Evolutionary conservation across 1,140 invertebrate species (phyloP).

Genomic region (Ephestia elutella): DNA sequence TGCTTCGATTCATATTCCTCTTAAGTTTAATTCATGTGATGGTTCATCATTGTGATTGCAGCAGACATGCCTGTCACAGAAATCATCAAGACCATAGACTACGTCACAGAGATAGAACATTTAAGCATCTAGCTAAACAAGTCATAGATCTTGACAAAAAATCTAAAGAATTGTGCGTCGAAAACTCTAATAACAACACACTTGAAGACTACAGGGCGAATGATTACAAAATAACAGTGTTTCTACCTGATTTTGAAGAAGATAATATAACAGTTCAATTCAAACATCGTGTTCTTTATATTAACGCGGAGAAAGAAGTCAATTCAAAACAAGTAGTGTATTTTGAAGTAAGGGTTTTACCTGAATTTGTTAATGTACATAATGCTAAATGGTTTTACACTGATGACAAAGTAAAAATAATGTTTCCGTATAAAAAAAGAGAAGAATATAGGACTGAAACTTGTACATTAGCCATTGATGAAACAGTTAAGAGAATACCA

Average conservation of each 20-base stretch:
- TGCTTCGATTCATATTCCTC: background rate
- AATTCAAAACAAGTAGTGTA: background rate
- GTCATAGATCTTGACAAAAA: background rate
- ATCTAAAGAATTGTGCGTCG: background rate
- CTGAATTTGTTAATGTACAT: constrained; percentile 12
- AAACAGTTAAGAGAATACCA: background rate
- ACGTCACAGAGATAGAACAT: background rate
- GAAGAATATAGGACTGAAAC: constrained; percentile 7
- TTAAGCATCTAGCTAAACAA: background rate
- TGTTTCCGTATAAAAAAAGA: constrained; percentile 15
- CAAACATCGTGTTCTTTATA: constrained; percentile 14
- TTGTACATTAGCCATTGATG: constrained; percentile 5
- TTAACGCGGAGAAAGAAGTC: constrained; percentile 9
- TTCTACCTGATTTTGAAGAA: constrained; percentile 8
- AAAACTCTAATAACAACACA: background rate
- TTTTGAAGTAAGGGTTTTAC: constrained; percentile 19
- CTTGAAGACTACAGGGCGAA: constrained; percentile 13
- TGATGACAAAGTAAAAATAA: constrained; percentile 14
- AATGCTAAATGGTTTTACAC: constrained; percentile 16
- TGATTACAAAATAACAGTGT: constrained; percentile 16
- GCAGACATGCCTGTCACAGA: background rate
- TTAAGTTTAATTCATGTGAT: background rate
- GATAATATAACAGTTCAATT: constrained; percentile 13
- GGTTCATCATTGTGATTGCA: background rate
- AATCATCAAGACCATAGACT: background rate